Evolutionary conservation across 2,113 vertebrate genomes (phyloP).

Genomic region (Myxocyprinus asiaticus): DNA sequence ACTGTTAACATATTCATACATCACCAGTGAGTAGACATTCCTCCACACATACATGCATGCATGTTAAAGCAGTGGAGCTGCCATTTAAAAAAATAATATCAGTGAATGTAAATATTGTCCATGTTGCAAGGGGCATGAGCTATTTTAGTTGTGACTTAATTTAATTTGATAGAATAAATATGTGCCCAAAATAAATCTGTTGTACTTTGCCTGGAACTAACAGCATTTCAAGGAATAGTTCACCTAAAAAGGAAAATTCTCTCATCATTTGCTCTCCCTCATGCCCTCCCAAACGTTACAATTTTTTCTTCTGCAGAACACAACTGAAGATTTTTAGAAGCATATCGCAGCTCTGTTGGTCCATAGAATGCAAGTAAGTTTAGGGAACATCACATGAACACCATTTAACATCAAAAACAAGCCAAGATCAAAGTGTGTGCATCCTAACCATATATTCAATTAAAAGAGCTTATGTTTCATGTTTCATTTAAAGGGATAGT

Average conservation of each 20-base stretch:
- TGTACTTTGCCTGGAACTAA: constrained; percentile 13
- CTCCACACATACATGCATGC: neutral
- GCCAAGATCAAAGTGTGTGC: constrained; percentile 5
- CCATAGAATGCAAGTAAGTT: no score
- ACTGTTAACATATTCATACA: no score
- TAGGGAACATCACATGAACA: neutral
- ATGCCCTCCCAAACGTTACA: no score
- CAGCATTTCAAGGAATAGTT: neutral
- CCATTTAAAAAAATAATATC: neutral
- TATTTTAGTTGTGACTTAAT: neutral
- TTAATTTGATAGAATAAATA: constrained; percentile 17
- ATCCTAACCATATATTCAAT: neutral
- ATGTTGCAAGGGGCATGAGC: neutral
- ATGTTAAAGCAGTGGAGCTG: neutral
- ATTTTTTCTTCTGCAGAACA: no score
- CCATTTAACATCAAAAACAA: neutral
- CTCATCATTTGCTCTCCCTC: no score
- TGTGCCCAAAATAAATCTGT: neutral
- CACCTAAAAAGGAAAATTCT: no score
- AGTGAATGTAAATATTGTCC: neutral
- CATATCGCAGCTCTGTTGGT: no score
- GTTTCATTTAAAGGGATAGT: no score
- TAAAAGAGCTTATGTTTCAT: no score
- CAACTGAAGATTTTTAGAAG: no score
- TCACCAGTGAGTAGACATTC: neutral